Percentiles rank a stretch among this genome's conserved stretches.
Evolutionary conservation across 2,888 invertebrate genomes (phyloP).

Genomic region (Scaptomyza caliginosa): DNA sequence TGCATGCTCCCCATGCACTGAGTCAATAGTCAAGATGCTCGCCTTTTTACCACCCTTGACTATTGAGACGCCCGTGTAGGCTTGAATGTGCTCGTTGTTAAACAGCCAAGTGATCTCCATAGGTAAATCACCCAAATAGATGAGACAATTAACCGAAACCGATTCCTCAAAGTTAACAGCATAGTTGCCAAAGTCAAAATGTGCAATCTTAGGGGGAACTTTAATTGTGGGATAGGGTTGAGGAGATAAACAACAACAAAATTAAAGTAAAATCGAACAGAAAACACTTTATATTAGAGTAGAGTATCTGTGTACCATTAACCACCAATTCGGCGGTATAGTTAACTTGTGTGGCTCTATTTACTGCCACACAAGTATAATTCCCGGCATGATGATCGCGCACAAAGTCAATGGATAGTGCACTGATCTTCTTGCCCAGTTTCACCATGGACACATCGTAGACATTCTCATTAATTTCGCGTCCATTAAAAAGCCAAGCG

Average conservation of each 20-base stretch:
- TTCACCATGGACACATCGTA: constrained; percentile 85
- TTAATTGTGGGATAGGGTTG: background rate
- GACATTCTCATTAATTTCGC: constrained; percentile 82
- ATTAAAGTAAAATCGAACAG: constrained; percentile 29
- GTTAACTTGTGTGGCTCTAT: constrained; percentile 87
- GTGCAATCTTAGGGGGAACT: constrained; percentile 91
- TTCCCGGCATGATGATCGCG: constrained; percentile 88
- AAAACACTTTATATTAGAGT: background rate
- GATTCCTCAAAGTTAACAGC: constrained; percentile 88
- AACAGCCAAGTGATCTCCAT: constrained; percentile 86
- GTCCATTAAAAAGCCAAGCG: constrained; percentile 87
- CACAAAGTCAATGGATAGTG: constrained; percentile 89
- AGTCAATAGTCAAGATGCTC: constrained; percentile 87
- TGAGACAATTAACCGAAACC: constrained; percentile 86
- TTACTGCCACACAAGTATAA: constrained; percentile 89
- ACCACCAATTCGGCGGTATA: constrained; percentile 87
- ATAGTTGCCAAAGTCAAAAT: constrained; percentile 89
- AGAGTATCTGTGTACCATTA: constrained; percentile 84
- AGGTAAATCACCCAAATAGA: constrained; percentile 87
- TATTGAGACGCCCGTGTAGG: constrained; percentile 84
- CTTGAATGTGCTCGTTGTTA: constrained; percentile 84
- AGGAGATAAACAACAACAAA: background rate
- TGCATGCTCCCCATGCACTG: constrained; percentile 87
- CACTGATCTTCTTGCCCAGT: constrained; percentile 87
- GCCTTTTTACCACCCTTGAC: constrained; percentile 86